Base-by-base conservation (phyloP, 1,140 invertebrate species). In the Macrocentrus cingulum region DNA sequence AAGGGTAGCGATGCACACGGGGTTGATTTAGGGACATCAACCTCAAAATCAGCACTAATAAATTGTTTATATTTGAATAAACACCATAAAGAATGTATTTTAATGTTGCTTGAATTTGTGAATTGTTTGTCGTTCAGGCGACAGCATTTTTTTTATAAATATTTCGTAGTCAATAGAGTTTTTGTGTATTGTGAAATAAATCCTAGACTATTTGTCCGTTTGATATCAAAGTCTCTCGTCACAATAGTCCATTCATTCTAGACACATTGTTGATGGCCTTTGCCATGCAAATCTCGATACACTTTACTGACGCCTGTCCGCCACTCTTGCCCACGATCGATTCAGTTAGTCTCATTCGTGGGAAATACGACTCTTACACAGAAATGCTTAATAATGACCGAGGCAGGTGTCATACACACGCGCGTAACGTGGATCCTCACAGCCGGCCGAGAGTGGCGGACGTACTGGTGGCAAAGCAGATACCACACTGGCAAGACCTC, bases 381-480 rank as follows among this genome's bases (percentile, higher is more conserved):
- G 4, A 9, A 29, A 29, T 9, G 25, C 4, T 29, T 29, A 29
- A 29, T 29, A 29, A 9, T 29, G 9, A 9, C 25, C 9, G 9
- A 4, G 25, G 25, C 4, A 29, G 25, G 25, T 5, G 25, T 29
- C 25, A n/a, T n/a, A 29, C 7, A 37, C 32, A 51, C 32, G 16
- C 32, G 32, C 19, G 15, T 15, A 11, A 39, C 13, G 36, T 39
- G 8, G 32, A 11, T 19, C 15, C 7, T n/a, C 32, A 3, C 16
- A 19, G 29, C 4, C 9, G 13, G 25, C 32, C 68, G 69, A 74
- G 60, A 72, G 69, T 71, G 68, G 71, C 68, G 66, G 64, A 76
- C 68, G 59, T 70, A 74, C 74, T 75, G 67, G 64, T 62, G 67
- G 66, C 63, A 61, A 65, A 63, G 62, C 64, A 66, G 64, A 29